These are phyloP conservation scores for Prietella phreatophila DNA, from an alignment of 2,113 vertebrate species.

Conservation along the genomic window DNA sequence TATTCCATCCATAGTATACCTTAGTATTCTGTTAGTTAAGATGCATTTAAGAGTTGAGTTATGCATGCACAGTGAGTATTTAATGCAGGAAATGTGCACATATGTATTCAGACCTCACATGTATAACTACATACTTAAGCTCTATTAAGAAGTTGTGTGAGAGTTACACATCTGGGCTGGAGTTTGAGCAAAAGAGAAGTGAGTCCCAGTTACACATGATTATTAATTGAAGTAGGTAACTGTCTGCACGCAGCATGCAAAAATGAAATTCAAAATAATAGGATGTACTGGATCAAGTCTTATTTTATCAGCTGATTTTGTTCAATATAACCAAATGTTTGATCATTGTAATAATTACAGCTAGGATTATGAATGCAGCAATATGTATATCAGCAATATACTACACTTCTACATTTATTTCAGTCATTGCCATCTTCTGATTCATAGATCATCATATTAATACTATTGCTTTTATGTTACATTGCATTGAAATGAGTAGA, in stretches of 20 bases:
- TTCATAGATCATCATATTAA: too few species aligned
- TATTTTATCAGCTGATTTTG: too few species aligned
- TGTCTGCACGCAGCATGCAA: not conserved
- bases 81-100: not conserved
- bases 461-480: too few species aligned
- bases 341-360: too few species aligned
- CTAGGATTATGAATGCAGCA: too few species aligned
- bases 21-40: not conserved
- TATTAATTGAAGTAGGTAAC: not conserved
- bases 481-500: too few species aligned
- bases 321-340: too few species aligned
- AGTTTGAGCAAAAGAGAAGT: not conserved
- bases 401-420: too few species aligned
- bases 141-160: not conserved
- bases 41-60: not conserved
- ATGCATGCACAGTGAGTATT: not conserved
- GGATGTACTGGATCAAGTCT: too few species aligned
- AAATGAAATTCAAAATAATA: not conserved
- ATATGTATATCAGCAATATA: too few species aligned
- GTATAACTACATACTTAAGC: not conserved
- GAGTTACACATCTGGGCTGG: not conserved
- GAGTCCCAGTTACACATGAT: not conserved
- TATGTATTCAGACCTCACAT: not conserved
- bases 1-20: not conserved
- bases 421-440: too few species aligned